A percentile compares a stretch with the other conserved stretches of the same genome.
Conservation (phyloP, 2,797 vertebrate genomes). For the Pteropus rufus region DNA sequence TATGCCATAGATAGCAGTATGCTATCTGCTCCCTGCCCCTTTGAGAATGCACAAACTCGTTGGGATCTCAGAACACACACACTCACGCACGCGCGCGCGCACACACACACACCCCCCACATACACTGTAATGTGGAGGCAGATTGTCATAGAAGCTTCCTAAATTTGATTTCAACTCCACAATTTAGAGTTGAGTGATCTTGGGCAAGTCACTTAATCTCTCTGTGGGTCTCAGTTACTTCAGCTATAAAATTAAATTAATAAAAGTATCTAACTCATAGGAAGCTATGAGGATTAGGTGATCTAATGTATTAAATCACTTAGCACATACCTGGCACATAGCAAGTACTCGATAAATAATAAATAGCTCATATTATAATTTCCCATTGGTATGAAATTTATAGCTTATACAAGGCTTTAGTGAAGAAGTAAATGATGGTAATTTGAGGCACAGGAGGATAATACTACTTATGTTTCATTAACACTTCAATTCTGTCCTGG, state of each 20-base stretch:
- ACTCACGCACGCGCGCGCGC: not conserved
- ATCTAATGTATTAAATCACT: not conserved
- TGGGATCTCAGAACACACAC: not conserved
- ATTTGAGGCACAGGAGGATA: not conserved
- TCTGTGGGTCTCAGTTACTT: constrained; percentile 7
- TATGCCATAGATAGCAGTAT: not conserved
- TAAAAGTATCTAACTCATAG: not conserved
- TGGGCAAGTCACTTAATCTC: not conserved
- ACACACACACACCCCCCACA: not conserved
- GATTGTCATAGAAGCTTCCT: not conserved
- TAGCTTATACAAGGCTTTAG: not conserved
- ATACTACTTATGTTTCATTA: not conserved
- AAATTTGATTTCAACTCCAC: not conserved
- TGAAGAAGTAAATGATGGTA: not conserved
- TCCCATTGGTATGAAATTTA: not conserved
- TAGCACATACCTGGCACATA: not conserved
- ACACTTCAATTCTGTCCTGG: not conserved
- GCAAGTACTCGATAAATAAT: constrained; percentile 17
- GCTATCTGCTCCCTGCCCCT: not conserved
- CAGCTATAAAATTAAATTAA: constrained; percentile 6
- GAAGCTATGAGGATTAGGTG: not conserved
- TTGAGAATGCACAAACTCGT: not conserved
- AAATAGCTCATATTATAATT: constrained; percentile 23
- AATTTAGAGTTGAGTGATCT: not conserved
- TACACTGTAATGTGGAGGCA: not conserved